phyloP scores from a whole-genome alignment of 2,888 invertebrate genomes.

The Erpobdella octoculata region DNA sequence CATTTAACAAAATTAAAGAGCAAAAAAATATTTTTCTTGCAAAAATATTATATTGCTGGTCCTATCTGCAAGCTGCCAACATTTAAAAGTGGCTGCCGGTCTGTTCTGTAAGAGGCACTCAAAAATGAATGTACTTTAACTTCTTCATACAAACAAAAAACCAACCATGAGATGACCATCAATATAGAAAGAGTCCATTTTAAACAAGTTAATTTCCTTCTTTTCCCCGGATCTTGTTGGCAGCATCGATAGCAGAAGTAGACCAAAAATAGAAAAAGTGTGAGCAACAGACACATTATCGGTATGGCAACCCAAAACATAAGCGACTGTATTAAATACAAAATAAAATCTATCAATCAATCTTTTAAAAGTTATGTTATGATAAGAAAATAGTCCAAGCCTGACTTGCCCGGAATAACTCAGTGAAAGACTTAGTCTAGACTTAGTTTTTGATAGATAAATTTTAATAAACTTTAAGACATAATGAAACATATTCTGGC shows the following conservation, averaged over 20 bases:
- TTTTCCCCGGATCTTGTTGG: constrained; percentile 66
- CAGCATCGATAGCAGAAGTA: constrained; percentile 90
- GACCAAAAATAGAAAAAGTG: constrained; percentile 76
- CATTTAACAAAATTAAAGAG: too few species aligned
- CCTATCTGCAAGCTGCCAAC: too few species aligned
- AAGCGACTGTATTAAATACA: constrained; percentile 18
- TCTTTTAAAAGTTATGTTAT: neutral
- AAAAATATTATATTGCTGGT: too few species aligned
- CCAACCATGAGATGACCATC: constrained; percentile 72
- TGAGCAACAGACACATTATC: constrained; percentile 83
- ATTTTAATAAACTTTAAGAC: too few species aligned
- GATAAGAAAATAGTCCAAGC: neutral
- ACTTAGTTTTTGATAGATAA: too few species aligned
- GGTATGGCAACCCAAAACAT: constrained; percentile 60
- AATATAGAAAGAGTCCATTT: constrained; percentile 56
- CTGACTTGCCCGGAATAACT: neutral
- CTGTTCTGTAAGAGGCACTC: too few species aligned
- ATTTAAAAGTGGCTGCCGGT: too few species aligned
- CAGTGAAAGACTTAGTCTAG: neutral
- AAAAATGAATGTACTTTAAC: too few species aligned
- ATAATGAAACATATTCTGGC: too few species aligned
- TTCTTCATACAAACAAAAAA: constrained; percentile 16
- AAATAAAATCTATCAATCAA: neutral
- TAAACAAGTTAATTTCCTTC: constrained; percentile 77
- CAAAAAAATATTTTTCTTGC: too few species aligned